These are phyloP conservation scores for Euleptes europaea DNA, from an alignment of 2,113 vertebrate genomes.

Conservation along the genomic window DNA sequence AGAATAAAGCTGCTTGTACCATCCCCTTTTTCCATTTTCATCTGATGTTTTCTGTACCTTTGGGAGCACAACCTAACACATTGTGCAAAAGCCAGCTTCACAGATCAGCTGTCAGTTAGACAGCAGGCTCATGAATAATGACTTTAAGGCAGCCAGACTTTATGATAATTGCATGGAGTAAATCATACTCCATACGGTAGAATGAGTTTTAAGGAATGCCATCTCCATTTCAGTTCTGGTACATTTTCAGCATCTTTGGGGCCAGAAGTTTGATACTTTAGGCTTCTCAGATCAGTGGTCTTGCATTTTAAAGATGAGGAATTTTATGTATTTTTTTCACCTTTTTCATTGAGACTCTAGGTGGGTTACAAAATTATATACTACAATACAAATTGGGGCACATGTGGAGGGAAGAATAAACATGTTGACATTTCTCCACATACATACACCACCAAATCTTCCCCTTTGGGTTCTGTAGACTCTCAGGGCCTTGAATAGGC, in stretches of 20 bases:
- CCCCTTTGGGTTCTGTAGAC: too few species aligned
- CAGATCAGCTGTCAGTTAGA: conserved; percentile 50
- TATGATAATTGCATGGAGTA: neutral
- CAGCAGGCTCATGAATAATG: conserved; percentile 33
- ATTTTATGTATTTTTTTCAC: neutral
- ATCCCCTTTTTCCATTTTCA: conserved; percentile 41
- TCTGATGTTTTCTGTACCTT: conserved; percentile 38
- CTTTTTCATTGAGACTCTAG: neutral
- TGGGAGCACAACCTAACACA: conserved; percentile 37
- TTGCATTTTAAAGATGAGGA: neutral
- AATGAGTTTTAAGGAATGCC: neutral
- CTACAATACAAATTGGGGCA: too few species aligned
- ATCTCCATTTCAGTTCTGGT: neutral
- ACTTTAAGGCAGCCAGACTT: conserved; percentile 41
- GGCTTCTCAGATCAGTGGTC: neutral
- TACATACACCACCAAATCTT: too few species aligned
- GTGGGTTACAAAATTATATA: too few species aligned
- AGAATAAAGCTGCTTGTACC: conserved; percentile 43
- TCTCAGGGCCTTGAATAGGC: too few species aligned
- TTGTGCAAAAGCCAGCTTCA: conserved; percentile 45
- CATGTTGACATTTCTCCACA: too few species aligned
- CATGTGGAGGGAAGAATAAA: too few species aligned
- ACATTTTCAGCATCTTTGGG: neutral
- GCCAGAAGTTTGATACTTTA: neutral
- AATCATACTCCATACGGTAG: conserved; percentile 14